Conservation (phyloP, 2,888 invertebrate genomes). For the Bellardia bayeri region DNA sequence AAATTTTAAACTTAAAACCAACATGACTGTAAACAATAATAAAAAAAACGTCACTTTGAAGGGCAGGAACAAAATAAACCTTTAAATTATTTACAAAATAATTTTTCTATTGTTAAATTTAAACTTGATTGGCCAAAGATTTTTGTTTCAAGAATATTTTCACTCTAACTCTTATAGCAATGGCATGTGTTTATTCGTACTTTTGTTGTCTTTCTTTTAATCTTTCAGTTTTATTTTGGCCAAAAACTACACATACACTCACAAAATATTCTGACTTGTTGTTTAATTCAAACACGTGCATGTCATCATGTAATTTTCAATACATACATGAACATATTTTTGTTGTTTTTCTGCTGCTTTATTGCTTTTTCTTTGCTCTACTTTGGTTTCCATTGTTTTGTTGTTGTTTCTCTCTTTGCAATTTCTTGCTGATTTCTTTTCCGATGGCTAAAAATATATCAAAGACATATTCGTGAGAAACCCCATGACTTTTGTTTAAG, state of each 20-base stretch:
- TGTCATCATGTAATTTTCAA: conserved; percentile 69
- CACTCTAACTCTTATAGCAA: background rate
- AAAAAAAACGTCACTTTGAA: too few relatives aligned
- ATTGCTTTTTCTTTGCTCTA: background rate
- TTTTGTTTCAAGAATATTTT: background rate
- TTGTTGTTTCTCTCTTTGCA: background rate
- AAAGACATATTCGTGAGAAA: conserved; percentile 48
- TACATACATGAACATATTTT: conserved; percentile 54
- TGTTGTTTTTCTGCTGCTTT: background rate
- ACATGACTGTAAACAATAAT: too few relatives aligned
- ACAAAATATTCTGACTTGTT: conserved; percentile 60
- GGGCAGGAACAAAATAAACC: background rate
- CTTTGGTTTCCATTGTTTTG: background rate
- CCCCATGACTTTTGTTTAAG: conserved; percentile 38
- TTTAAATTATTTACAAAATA: conserved; percentile 16
- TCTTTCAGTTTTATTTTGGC: conserved; percentile 27
- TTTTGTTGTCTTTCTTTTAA: conserved; percentile 35
- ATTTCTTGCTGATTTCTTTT: conserved; percentile 38
- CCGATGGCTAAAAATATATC: conserved; percentile 31
- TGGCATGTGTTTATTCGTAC: background rate
- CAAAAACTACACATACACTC: background rate
- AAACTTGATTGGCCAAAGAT: conserved; percentile 15
- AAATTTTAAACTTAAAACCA: too few relatives aligned
- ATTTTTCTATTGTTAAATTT: background rate
- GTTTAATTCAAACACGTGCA: conserved; percentile 70